These are phyloP conservation scores for Callaeas wilsoni DNA, from an alignment of 2,113 vertebrate species.

Conservation along the genomic window DNA sequence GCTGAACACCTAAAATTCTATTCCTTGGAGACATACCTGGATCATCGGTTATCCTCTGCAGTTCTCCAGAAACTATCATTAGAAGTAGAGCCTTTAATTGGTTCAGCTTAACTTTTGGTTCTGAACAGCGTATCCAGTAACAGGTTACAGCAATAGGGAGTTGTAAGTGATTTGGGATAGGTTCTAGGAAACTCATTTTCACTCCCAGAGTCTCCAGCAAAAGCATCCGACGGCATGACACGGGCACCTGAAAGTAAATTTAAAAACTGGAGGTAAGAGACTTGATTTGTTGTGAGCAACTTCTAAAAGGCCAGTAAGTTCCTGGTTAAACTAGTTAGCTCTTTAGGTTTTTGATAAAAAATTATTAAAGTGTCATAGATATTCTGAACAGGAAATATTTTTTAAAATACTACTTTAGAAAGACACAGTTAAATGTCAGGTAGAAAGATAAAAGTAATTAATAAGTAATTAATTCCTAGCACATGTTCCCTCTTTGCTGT, in stretches of 20 bases:
- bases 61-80: constrained; percentile 68
- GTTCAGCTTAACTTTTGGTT: constrained; percentile 57
- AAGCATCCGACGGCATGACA: constrained; percentile 52
- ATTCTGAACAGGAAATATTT: background rate
- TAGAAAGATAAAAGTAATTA: background rate
- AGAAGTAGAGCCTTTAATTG: constrained; percentile 82
- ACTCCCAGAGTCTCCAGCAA: constrained; percentile 76
- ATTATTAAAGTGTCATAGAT: background rate
- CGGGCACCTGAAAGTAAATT: constrained; percentile 58
- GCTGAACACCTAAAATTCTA: background rate
- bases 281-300: background rate
- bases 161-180: constrained; percentile 65
- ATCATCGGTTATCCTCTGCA: background rate
- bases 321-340: background rate
- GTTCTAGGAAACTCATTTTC: constrained; percentile 27
- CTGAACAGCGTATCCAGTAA: constrained; percentile 75
- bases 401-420: background rate
- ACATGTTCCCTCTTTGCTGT: background rate
- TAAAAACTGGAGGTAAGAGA: background rate
- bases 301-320: background rate
- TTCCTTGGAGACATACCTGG: constrained; percentile 53
- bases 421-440: background rate
- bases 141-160: constrained; percentile 76
- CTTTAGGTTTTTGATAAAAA: background rate
- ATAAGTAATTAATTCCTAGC: background rate